Evolutionary conservation across 2,888 invertebrate genomes (phyloP).

Genomic region (Bimastos eiseni): DNA sequence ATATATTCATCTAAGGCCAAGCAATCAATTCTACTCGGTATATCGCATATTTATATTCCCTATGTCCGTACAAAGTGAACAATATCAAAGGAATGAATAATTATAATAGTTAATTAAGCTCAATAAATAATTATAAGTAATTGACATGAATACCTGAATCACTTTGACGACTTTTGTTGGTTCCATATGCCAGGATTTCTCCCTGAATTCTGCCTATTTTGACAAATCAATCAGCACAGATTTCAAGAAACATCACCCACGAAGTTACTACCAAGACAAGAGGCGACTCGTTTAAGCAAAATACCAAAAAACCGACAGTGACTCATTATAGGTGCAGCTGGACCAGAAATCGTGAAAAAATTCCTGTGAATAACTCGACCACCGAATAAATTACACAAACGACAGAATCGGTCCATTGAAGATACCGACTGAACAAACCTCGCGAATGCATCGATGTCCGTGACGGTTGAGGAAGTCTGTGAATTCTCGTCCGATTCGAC

Average conservation of each 20-base stretch:
- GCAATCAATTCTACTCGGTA: too few species aligned
- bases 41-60: too few species aligned
- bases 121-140: not conserved
- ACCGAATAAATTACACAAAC: not conserved
- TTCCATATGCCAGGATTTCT: constrained; percentile 56
- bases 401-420: not conserved
- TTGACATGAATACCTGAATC: constrained; percentile 50
- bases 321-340: too few species aligned
- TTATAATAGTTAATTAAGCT: too few species aligned
- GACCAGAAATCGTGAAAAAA: too few species aligned
- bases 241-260: not conserved
- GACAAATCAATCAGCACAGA: not conserved
- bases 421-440: constrained; percentile 68
- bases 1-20: too few species aligned
- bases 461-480: constrained; percentile 71
- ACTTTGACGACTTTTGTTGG: constrained; percentile 54
- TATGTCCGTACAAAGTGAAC: too few species aligned
- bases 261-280: not conserved
- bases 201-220: constrained; percentile 54
- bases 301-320: too few species aligned
- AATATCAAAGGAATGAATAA: too few species aligned
- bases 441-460: constrained; percentile 71
- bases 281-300: too few species aligned
- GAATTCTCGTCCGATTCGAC: constrained; percentile 65
- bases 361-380: too few species aligned